Evolutionary conservation across 2,113 vertebrate species (phyloP).

Genomic region (Rattus rattus): DNA sequence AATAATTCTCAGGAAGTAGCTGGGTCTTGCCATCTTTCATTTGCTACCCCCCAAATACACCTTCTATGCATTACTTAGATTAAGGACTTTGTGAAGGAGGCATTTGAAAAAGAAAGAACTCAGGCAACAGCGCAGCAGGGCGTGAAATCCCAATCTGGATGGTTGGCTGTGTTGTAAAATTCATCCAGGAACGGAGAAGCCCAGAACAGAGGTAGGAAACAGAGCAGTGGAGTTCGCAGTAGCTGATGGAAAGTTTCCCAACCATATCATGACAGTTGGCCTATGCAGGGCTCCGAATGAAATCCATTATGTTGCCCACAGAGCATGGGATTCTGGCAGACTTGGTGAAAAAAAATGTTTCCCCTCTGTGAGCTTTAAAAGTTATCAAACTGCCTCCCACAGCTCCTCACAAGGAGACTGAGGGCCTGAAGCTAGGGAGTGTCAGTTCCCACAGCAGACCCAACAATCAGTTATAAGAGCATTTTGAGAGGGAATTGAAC

Average conservation of each 20-base stretch:
- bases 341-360: conserved; percentile 55
- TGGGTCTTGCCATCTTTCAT: conserved; percentile 66
- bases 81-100: conserved; percentile 81
- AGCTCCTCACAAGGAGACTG: conserved; percentile 10
- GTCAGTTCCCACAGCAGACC: conserved; percentile 20
- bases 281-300: conserved; percentile 67
- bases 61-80: conserved; percentile 68
- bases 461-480: neutral
- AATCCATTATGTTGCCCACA: conserved; percentile 71
- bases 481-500: conserved; percentile 24
- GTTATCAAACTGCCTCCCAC: conserved; percentile 57
- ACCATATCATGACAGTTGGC: conserved; percentile 80
- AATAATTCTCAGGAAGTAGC: conserved; percentile 64
- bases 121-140: conserved; percentile 76
- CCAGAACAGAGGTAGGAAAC: conserved; percentile 74
- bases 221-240: conserved; percentile 68
- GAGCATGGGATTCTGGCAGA: conserved; percentile 73
- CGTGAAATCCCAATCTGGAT: conserved; percentile 85
- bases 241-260: conserved; percentile 76
- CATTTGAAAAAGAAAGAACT: conserved; percentile 74
- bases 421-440: conserved; percentile 22
- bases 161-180: conserved; percentile 76
- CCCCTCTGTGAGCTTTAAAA: conserved; percentile 65
- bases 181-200: conserved; percentile 77
- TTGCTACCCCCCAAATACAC: conserved; percentile 58